These are phyloP conservation scores for Solenopsis invicta DNA, from an alignment of 1,140 invertebrate species.

Conservation along the genomic window DNA sequence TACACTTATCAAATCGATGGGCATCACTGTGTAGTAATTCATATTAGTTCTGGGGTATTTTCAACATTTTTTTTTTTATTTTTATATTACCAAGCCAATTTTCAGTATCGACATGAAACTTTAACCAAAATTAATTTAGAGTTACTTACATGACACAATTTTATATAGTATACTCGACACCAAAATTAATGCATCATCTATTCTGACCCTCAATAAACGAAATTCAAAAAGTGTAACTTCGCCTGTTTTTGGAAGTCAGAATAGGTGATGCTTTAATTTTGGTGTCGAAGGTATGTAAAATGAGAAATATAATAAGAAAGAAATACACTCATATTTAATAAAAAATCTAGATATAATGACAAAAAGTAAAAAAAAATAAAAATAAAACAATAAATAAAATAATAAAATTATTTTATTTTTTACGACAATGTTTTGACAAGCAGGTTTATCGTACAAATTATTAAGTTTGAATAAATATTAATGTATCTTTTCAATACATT, in stretches of 20 bases:
- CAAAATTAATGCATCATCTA: too few relatives aligned
- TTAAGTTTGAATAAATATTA: not conserved
- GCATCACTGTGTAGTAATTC: not conserved
- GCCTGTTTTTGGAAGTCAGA: too few relatives aligned
- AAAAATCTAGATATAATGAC: not conserved
- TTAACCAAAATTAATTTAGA: too few relatives aligned
- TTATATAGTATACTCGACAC: too few relatives aligned
- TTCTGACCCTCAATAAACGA: too few relatives aligned
- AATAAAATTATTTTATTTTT: not conserved
- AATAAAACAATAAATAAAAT: not conserved
- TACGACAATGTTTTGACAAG: not conserved
- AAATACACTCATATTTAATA: not conserved
- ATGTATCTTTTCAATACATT: not conserved
- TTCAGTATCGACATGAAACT: not conserved
- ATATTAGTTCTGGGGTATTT: slow-evolving; percentile 17
- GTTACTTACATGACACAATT: too few relatives aligned
- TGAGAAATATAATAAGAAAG: not conserved
- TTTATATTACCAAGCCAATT: not conserved
- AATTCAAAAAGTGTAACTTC: too few relatives aligned
- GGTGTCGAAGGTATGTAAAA: too few relatives aligned
- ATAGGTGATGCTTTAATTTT: too few relatives aligned
- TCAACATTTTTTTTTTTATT: too few relatives aligned
- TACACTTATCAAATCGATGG: slow-evolving; percentile 48
- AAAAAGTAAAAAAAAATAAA: too few relatives aligned
- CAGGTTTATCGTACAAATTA: not conserved